Evolutionary conservation across 1,140 invertebrate species (phyloP).

Genomic region (Cydia strobilella): DNA sequence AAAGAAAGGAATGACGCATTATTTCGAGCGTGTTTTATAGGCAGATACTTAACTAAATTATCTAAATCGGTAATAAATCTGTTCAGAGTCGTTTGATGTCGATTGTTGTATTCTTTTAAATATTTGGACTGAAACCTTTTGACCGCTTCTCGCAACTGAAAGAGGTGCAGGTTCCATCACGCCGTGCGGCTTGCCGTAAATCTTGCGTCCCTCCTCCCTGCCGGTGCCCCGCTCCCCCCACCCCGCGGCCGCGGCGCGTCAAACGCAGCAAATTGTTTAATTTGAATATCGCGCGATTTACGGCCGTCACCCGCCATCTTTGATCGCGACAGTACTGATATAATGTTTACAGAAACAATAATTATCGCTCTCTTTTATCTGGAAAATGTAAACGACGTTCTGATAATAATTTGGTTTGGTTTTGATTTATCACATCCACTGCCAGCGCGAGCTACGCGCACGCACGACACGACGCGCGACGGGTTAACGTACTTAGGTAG

Average conservation of each 20-base stretch:
- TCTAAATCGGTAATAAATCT: not conserved
- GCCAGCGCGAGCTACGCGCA: not conserved
- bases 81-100: not conserved
- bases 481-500: too few species aligned
- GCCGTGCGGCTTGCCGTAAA: not conserved
- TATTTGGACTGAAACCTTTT: not conserved
- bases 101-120: not conserved
- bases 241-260: constrained; percentile 19
- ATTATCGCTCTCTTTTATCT: constrained; percentile 29
- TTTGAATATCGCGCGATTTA: constrained; percentile 37
- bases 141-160: not conserved
- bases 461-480: too few species aligned
- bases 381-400: not conserved
- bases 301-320: constrained; percentile 8
- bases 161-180: not conserved
- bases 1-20: too few species aligned
- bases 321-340: constrained; percentile 13
- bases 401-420: not conserved
- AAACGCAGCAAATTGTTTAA: constrained; percentile 41
- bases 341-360: constrained; percentile 30
- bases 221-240: constrained; percentile 27
- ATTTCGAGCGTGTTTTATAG: too few species aligned
- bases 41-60: not conserved
- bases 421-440: not conserved
- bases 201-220: constrained; percentile 14